Evolutionary conservation across 2,797 vertebrate species (phyloP), one percentile per base, ranked within the genome.

Genomic region (Microcaecilia unicolor): DNA sequence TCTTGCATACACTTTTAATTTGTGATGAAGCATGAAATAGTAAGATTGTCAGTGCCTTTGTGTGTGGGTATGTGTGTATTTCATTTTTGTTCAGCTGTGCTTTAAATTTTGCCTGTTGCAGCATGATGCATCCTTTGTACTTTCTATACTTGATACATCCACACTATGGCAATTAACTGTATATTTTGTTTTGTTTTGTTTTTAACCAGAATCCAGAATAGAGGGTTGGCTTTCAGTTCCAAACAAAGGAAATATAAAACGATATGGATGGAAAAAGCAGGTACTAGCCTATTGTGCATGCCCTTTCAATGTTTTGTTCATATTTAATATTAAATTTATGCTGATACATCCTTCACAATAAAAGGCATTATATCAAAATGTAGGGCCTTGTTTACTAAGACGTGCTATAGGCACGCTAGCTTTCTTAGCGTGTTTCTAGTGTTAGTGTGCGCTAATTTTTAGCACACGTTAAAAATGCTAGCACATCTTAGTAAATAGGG

Each of bases 251-350:
- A 99, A 99, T 65, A 99, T 98, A 65, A 99, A 93, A 72, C 78
- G 96, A 51, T 89, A 98, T 13, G 96, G 96, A 58, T 99, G 96
- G 96, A 99, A 90, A 62, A 99, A 92, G 70, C 96, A 99, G 92
- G 96, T 99, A 75, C 25, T 26, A 8, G 44, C 35, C 11, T 11
- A 17, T 23, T 44, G 18, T 6, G n/a, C n/a, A n/a, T n/a, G n/a
- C 7, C 41, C 35, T 25, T 6, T 22, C 26, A 8, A 18, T 35
- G 13, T 6, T 35, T 24, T 20, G 32, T 49, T 50, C 11, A 35
- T 30, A 8, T 31, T n/a, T 20, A 30, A 37, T 34, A 57, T 15
- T 9, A n/a, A n/a, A n/a, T n/a, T n/a, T n/a, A n/a, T n/a, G n/a
- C n/a, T n/a, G n/a, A n/a, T n/a, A n/a, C n/a, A n/a, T n/a, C n/a